Base-by-base conservation (phyloP, 2,888 invertebrate species). In the Lathronympha strigana region DNA sequence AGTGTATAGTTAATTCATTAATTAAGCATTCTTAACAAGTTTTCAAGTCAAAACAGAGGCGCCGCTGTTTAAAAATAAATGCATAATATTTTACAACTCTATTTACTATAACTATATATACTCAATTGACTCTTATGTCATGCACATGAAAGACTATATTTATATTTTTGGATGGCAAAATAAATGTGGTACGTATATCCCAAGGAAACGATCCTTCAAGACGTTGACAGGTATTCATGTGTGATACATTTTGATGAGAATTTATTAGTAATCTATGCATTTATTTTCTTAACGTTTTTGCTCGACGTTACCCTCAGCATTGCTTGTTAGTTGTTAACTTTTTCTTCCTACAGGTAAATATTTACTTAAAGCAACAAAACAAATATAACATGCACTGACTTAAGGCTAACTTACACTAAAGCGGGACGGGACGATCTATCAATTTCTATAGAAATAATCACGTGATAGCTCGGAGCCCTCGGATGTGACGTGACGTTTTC, bases 121-220 rank as follows among this genome's bases (percentile, higher is more conserved):
- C 1, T 13, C 25, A 25, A 38, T 19, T 23, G 17, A 21, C n/a
- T 19, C 25, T 21, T 50, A 19, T 19, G 0, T 13, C n/a, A 4
- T 25, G 0, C 4, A 9, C 21, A 11, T 6, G 11, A 21, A 60
- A 53, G 36, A 49, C 1, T 11, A 19, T 40, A 40, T 5, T 49
- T 17, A 1, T 4, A 0, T 21, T 15, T 40, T 54, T 28, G 11
- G 43, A 17, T 23, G 1, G 54, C 17, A 63, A 17, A 68, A 45
- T 43, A 43, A 69, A 60, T 63, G 57, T 74, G 60, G 68, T 68
- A 69, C 21, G 36, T 31, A 40, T 33, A 54, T 49, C 40, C 19
- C 19, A 66, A 81, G 86, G 87, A 86, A 86, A 79, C 77, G 73
- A 86, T 86, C 81, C 78, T 75, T 86, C 86, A 86, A 72, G 67